Evolutionary conservation across 1,140 invertebrate genomes (phyloP).

Genomic region (Drosophila tsacasi): DNA sequence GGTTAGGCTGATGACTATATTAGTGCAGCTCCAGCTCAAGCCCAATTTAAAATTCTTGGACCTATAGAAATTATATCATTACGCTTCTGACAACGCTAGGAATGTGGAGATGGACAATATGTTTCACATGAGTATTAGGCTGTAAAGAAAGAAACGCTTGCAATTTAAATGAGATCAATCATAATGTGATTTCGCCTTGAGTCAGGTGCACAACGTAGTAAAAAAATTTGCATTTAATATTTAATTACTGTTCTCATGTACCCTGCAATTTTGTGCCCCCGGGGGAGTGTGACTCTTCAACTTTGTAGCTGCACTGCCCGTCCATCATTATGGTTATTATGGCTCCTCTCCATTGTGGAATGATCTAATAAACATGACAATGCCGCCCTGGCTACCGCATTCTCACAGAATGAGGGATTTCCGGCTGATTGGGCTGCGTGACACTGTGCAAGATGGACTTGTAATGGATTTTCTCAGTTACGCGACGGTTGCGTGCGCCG

Average conservation of each 20-base stretch:
- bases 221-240: slow-evolving; percentile 35
- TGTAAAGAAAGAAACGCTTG: neutral
- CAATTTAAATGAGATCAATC: slow-evolving; percentile 31
- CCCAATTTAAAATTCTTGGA: too few species aligned
- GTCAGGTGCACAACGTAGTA: neutral
- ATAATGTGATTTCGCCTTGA: slow-evolving; percentile 2
- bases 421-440: slow-evolving; percentile 39
- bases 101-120: too few species aligned
- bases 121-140: too few species aligned
- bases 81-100: too few species aligned
- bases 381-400: slow-evolving; percentile 38
- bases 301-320: slow-evolving; percentile 2
- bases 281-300: neutral
- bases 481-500: slow-evolving; percentile 67
- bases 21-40: neutral
- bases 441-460: slow-evolving; percentile 20
- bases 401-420: neutral
- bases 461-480: slow-evolving; percentile 73
- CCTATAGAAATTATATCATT: neutral
- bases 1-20: slow-evolving; percentile 20
- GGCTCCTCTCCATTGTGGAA: neutral
- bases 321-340: slow-evolving; percentile 21
- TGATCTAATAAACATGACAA: slow-evolving; percentile 39
- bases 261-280: neutral
- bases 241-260: slow-evolving; percentile 29